Evolutionary conservation across 1,140 invertebrate species (phyloP).

Genomic region (Panagrolaimus sp.): DNA sequence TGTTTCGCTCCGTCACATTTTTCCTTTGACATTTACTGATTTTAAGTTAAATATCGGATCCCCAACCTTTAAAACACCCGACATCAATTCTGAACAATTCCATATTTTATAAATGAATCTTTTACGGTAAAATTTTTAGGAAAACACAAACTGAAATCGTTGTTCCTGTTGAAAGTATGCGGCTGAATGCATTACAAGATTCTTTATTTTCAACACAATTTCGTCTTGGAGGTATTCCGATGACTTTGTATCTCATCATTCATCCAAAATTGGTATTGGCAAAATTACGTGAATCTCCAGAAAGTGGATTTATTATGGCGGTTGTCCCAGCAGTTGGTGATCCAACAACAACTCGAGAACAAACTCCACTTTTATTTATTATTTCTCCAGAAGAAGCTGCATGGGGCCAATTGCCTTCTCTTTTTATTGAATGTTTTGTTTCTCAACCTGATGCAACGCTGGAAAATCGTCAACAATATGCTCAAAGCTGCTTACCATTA

Average conservation of each 20-base stretch:
- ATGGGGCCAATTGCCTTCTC: background rate
- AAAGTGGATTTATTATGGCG: slow-evolving; percentile 2
- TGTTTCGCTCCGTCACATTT: too few relatives aligned
- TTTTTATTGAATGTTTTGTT: slow-evolving; percentile 11
- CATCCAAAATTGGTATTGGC: background rate
- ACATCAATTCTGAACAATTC: too few relatives aligned
- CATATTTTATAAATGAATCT: background rate
- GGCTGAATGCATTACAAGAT: background rate
- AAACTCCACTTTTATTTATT: slow-evolving; percentile 6
- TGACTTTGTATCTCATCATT: slow-evolving; percentile 6
- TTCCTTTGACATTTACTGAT: too few relatives aligned
- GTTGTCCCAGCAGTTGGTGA: slow-evolving; percentile 3
- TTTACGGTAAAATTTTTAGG: background rate
- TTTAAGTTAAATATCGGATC: too few relatives aligned
- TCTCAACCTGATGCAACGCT: background rate
- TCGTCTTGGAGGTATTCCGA: background rate
- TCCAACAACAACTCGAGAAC: background rate
- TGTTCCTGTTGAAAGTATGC: background rate
- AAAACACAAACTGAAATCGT: background rate
- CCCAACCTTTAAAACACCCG: too few relatives aligned
- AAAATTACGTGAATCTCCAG: background rate
- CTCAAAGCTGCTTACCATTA: slow-evolving; percentile 2
- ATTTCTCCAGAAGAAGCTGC: slow-evolving; percentile 6
- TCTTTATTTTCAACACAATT: background rate
- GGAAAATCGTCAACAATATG: background rate